Percentiles rank a stretch among this genome's conserved stretches.
Conservation (phyloP, 2,888 invertebrate genomes). For the Drosophila macrospina region DNA sequence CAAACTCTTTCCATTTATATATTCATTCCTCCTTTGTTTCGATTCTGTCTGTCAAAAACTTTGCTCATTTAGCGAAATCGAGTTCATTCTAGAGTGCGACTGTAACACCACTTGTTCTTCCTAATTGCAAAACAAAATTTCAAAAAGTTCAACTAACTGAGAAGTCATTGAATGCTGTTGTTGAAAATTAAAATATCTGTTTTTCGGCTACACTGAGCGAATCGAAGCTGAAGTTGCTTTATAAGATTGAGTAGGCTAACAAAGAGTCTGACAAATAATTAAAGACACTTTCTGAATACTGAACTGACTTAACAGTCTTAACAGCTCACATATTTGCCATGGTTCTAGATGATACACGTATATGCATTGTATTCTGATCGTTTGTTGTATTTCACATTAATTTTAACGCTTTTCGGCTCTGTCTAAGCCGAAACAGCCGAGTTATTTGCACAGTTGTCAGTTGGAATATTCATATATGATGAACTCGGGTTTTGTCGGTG, state of each 20-base stretch:
- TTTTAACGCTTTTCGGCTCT: slow-evolving; percentile 49
- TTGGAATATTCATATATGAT: neutral
- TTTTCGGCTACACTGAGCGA: slow-evolving; percentile 22
- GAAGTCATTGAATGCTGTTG: slow-evolving; percentile 18
- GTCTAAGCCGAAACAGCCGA: slow-evolving; percentile 56
- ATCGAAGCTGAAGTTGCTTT: neutral
- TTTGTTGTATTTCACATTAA: slow-evolving; percentile 39
- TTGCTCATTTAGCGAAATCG: slow-evolving; percentile 57
- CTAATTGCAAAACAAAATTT: slow-evolving; percentile 59
- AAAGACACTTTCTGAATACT: slow-evolving; percentile 27
- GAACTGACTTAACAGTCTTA: neutral
- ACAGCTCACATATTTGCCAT: slow-evolving; percentile 38
- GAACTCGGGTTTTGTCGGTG: slow-evolving; percentile 14
- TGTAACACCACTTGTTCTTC: slow-evolving; percentile 33
- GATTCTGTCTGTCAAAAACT: slow-evolving; percentile 46
- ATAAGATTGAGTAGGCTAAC: slow-evolving; percentile 22
- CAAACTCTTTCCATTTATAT: neutral
- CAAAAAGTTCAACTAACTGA: slow-evolving; percentile 37
- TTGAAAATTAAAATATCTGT: slow-evolving; percentile 14
- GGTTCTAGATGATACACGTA: slow-evolving; percentile 18
- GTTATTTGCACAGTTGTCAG: slow-evolving; percentile 70
- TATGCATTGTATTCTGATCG: slow-evolving; percentile 7
- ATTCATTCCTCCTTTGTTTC: slow-evolving; percentile 14
- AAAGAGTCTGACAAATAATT: slow-evolving; percentile 1
- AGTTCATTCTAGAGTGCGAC: slow-evolving; percentile 24